A percentile compares a stretch with the other conserved stretches of the same genome.
phyloP scores from a whole-genome alignment of 1,140 invertebrate species.

The Ceratosolen solmsi region DNA sequence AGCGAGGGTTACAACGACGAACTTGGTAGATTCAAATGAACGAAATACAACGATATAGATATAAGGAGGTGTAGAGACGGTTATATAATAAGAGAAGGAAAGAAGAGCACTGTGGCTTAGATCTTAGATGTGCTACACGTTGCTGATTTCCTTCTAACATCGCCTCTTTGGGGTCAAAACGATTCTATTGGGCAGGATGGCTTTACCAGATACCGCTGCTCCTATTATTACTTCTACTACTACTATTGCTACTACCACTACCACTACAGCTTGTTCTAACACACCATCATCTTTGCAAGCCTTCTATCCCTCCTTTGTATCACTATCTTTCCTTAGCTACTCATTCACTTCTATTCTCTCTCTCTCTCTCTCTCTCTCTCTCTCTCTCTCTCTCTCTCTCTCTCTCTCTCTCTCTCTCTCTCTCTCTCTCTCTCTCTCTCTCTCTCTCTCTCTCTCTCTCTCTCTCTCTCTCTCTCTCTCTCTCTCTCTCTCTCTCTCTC shows the following conservation, averaged over 20 bases:
- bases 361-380: background rate
- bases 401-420: background rate
- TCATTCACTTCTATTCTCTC: background rate
- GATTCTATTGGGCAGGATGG: background rate
- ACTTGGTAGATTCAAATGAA: background rate
- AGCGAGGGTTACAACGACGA: conserved; percentile 7
- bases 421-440: background rate
- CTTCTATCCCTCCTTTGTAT: background rate
- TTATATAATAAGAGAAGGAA: background rate
- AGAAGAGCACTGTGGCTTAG: conserved; percentile 23
- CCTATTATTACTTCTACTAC: too few species aligned
- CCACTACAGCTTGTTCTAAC: background rate
- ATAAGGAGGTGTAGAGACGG: background rate
- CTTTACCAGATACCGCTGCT: background rate
- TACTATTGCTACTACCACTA: background rate
- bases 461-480: background rate
- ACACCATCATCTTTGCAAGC: background rate
- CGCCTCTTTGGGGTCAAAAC: background rate
- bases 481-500: conserved; percentile 18
- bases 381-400: conserved; percentile 7
- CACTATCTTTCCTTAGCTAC: background rate
- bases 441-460: background rate
- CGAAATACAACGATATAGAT: background rate
- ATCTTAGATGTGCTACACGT: conserved; percentile 32
- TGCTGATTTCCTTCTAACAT: conserved; percentile 27